phyloP scores from a whole-genome alignment of 2,113 vertebrate genomes.

The Herpetotheres cachinnans region DNA sequence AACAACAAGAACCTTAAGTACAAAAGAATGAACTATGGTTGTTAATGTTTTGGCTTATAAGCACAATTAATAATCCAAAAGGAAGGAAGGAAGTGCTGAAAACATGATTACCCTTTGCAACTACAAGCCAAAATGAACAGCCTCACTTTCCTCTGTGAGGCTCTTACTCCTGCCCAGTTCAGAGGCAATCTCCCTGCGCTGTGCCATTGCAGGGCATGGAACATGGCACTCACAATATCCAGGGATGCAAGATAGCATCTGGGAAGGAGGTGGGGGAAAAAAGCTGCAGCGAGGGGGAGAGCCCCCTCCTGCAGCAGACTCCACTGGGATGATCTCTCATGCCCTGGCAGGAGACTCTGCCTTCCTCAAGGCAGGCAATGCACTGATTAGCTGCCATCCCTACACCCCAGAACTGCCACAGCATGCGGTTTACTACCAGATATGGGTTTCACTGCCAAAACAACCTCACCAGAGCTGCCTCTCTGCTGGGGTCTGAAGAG shows the following conservation, averaged over 20 bases:
- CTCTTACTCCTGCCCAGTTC: neutral
- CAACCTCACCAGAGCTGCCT: neutral
- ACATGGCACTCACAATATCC: neutral
- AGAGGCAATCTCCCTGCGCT: neutral
- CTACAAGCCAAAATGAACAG: neutral
- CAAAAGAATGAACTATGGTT: neutral
- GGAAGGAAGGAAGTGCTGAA: neutral
- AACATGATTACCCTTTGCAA: neutral
- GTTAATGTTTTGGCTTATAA: slow-evolving; percentile 1
- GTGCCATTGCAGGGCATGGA: neutral
- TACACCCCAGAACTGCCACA: neutral
- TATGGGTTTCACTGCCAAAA: neutral
- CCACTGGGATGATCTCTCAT: neutral
- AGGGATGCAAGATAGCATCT: neutral
- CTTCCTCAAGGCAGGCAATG: neutral
- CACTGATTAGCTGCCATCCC: neutral
- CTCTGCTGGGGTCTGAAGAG: neutral
- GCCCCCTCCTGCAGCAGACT: neutral
- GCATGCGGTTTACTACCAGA: neutral
- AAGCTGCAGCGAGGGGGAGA: neutral
- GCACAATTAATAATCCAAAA: slow-evolving; percentile 6
- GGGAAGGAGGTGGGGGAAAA: neutral
- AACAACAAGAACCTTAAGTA: slow-evolving; percentile 19
- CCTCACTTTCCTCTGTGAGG: neutral
- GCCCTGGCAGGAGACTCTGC: neutral